Evolutionary conservation across 2,797 vertebrate species (phyloP).

Genomic region (Petrocephalus sullivani): DNA sequence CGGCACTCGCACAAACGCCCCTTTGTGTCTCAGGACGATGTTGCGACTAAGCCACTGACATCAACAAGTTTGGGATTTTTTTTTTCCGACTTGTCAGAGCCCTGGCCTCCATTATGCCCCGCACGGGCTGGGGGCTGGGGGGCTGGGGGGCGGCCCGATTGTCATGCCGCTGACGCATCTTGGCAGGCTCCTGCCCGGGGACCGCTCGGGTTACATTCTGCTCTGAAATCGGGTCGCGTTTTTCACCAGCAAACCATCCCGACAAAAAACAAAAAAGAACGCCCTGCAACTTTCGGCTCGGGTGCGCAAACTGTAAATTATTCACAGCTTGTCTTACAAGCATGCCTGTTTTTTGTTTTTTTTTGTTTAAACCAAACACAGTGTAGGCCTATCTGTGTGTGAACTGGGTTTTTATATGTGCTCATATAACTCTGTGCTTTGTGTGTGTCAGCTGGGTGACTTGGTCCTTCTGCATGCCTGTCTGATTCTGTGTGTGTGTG

Average conservation of each 20-base stretch:
- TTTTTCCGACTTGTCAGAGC: background rate
- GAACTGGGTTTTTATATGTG: background rate
- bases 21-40: background rate
- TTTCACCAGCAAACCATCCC: background rate
- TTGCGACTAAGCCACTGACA: background rate
- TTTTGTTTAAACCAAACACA: no score
- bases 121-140: background rate
- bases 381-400: background rate
- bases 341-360: background rate
- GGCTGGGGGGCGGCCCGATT: background rate
- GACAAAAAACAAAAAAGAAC: background rate
- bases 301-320: background rate
- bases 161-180: background rate
- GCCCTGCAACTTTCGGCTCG: background rate
- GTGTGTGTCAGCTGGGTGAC: background rate
- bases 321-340: background rate
- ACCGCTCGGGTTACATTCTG: background rate
- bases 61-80: background rate
- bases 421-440: background rate
- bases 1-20: background rate
- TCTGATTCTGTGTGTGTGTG: background rate
- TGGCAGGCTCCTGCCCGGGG: background rate
- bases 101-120: background rate
- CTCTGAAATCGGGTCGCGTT: background rate
- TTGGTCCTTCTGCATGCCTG: constrained; percentile 1